Conservation (phyloP, 2,888 invertebrate species). For the Cylloceria caligata region DNA sequence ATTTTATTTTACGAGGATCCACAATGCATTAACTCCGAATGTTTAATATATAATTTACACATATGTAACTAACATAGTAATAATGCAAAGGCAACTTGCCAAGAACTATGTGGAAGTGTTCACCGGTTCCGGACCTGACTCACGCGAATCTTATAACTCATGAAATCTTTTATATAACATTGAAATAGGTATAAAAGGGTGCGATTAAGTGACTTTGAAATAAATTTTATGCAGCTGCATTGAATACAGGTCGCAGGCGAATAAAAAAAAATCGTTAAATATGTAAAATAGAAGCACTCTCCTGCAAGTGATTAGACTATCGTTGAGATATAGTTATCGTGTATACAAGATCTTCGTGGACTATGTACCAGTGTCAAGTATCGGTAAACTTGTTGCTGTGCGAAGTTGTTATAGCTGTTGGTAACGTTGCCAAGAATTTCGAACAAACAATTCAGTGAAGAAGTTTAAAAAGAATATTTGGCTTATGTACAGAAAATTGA, state of each 20-base stretch:
- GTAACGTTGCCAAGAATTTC: slow-evolving; percentile 49
- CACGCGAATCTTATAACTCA: neutral
- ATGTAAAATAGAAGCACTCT: too few relatives aligned
- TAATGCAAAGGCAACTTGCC: neutral
- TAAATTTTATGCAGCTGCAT: too few relatives aligned
- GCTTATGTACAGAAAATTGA: slow-evolving; percentile 6
- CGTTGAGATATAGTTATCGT: slow-evolving; percentile 12
- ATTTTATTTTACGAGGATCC: too few relatives aligned
- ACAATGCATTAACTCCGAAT: too few relatives aligned
- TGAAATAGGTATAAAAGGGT: neutral
- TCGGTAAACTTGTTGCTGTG: slow-evolving; percentile 58
- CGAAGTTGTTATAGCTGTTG: slow-evolving; percentile 2
- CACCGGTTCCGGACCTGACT: slow-evolving; percentile 41
- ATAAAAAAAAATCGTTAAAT: too few relatives aligned
- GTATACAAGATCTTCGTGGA: neutral
- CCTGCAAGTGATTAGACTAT: too few relatives aligned
- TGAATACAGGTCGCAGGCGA: too few relatives aligned
- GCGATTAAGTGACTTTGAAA: slow-evolving; percentile 10
- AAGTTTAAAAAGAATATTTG: neutral
- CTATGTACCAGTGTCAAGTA: neutral
- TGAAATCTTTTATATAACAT: neutral
- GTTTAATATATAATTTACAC: slow-evolving; percentile 21
- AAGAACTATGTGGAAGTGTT: slow-evolving; percentile 9
- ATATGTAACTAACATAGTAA: slow-evolving; percentile 10
- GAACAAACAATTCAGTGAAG: neutral